phyloP scores from a whole-genome alignment of 2,888 invertebrate species.

The Caenorhabditis wallacei region DNA sequence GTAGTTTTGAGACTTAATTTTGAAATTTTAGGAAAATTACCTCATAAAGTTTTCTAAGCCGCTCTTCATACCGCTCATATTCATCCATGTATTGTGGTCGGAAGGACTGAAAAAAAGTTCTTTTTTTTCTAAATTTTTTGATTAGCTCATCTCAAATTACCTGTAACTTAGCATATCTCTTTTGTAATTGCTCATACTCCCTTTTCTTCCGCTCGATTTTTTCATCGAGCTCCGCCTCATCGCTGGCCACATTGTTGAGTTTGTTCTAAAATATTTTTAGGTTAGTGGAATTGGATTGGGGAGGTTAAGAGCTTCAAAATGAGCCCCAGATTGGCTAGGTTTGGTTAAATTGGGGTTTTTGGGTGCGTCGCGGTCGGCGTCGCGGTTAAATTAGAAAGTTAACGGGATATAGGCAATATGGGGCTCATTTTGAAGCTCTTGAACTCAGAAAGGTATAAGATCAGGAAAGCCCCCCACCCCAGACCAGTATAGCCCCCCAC shows the following conservation, averaged over 20 bases:
- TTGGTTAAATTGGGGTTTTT: too few relatives aligned
- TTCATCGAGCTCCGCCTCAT: slow-evolving; percentile 92
- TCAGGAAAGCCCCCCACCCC: too few relatives aligned
- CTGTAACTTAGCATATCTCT: slow-evolving; percentile 93
- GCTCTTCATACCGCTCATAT: slow-evolving; percentile 91
- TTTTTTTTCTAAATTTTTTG: background rate
- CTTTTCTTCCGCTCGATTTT: slow-evolving; percentile 93
- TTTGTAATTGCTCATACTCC: slow-evolving; percentile 94
- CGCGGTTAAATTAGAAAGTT: too few relatives aligned
- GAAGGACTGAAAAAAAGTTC: slow-evolving; percentile 74
- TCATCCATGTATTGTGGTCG: slow-evolving; percentile 97
- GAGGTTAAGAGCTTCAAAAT: too few relatives aligned
- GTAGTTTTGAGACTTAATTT: background rate
- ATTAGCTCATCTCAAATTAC: slow-evolving; percentile 84
- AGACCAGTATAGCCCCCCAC: too few relatives aligned
- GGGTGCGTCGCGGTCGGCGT: too few relatives aligned
- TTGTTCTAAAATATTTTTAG: slow-evolving; percentile 85
- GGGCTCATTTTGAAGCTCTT: slow-evolving; percentile 8
- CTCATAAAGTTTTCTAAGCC: slow-evolving; percentile 88
- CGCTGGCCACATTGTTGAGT: slow-evolving; percentile 91
- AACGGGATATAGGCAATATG: slow-evolving; percentile 3
- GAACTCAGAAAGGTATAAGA: too few relatives aligned
- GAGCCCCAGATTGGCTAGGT: too few relatives aligned
- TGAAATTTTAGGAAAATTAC: slow-evolving; percentile 21
- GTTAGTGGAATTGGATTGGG: too few relatives aligned